Conservation (phyloP, 2,888 invertebrate species). For the Apoda limacodes region DNA sequence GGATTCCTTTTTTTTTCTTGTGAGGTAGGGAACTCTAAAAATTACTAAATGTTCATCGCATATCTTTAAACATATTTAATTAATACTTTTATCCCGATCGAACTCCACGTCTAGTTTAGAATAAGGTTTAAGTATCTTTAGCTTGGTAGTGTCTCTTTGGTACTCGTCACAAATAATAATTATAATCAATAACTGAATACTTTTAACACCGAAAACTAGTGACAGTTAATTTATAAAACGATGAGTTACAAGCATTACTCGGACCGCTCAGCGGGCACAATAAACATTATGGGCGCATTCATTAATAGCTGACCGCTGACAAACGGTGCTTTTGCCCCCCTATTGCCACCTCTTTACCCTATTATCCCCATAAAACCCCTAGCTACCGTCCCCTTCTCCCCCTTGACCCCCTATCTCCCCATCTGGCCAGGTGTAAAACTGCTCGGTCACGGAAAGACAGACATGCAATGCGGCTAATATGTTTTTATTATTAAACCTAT, state of each 20-base stretch:
- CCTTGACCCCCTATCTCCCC: conserved; percentile 32
- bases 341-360: conserved; percentile 34
- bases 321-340: conserved; percentile 51
- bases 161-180: too few species aligned
- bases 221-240: conserved; percentile 52
- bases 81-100: too few species aligned
- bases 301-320: conserved; percentile 65
- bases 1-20: too few species aligned
- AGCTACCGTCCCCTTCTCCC: conserved; percentile 22
- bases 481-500: conserved; percentile 63
- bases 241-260: conserved; percentile 49
- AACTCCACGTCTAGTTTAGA: too few species aligned
- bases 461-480: conserved; percentile 68
- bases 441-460: conserved; percentile 64
- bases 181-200: too few species aligned
- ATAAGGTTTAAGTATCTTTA: too few species aligned
- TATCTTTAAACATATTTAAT: too few species aligned
- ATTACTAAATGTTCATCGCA: too few species aligned
- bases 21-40: too few species aligned
- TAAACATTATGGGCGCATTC: conserved; percentile 63
- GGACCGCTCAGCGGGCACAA: conserved; percentile 58
- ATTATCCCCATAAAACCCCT: conserved; percentile 38
- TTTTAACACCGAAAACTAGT: conserved; percentile 26
- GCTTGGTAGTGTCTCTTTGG: too few species aligned
- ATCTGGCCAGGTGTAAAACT: conserved; percentile 65